Conservation (phyloP, 1,140 invertebrate species). For the Adelges cooleyi region DNA sequence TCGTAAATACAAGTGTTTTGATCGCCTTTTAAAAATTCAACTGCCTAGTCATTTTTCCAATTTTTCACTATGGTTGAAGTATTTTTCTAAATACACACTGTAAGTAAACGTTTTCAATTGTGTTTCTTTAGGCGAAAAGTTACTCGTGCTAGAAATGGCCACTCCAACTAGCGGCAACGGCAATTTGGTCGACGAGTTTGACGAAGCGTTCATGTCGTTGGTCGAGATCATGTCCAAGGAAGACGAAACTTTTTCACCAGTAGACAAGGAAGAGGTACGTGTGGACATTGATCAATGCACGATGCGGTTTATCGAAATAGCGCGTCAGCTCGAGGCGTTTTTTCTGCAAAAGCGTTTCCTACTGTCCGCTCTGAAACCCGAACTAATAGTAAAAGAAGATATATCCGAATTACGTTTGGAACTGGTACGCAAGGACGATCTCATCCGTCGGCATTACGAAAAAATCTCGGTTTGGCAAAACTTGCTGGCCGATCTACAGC, state of each 20-base stretch:
- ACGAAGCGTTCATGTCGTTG: constrained; percentile 71
- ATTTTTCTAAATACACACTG: no score
- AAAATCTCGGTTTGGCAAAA: constrained; percentile 82
- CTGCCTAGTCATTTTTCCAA: no score
- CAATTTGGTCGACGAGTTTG: constrained; percentile 72
- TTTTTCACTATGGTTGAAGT: no score
- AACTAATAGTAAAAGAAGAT: constrained; percentile 83
- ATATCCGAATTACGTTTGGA: constrained; percentile 73
- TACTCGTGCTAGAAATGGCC: constrained; percentile 49
- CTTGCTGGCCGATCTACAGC: constrained; percentile 57
- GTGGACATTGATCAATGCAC: constrained; percentile 76
- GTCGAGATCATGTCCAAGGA: constrained; percentile 74
- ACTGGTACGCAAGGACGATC: constrained; percentile 70
- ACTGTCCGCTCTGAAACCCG: constrained; percentile 78
- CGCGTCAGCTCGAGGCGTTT: constrained; percentile 84
- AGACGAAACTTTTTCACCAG: constrained; percentile 54
- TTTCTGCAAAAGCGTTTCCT: constrained; percentile 86
- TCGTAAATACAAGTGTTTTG: no score
- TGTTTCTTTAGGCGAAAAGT: no score
- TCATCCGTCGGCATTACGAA: constrained; percentile 79
- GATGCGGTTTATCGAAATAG: constrained; percentile 74
- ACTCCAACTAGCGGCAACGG: constrained; percentile 64
- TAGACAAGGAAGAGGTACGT: constrained; percentile 71
- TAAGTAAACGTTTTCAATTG: no score
- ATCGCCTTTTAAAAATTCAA: no score